Base-by-base conservation (phyloP, 2,888 invertebrate genomes). In the Ypsolopha scabrella region DNA sequence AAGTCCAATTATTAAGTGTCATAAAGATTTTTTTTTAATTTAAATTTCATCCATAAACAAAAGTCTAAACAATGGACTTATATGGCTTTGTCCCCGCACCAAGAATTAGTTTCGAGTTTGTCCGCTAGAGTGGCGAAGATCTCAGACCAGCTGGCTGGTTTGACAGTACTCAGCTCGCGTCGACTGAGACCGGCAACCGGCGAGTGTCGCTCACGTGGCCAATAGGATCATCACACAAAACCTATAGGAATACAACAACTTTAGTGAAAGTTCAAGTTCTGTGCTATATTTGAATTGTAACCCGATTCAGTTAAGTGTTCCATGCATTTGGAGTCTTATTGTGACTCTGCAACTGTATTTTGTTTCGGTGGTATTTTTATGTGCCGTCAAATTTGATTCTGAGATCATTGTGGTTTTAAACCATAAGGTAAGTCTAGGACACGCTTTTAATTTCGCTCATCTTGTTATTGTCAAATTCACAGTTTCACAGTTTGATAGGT, bases 71-170 rank as follows among this genome's bases (percentile, higher is more conserved):
- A 41, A 41, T 41, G 34, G 41, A 43, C 44, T 50, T 55, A 53
- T 48, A 39, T 49, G 44, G 51, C 41, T 51, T 44, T 43, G 43
- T n/a, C 35, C 6, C 38, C 24, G 41, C n/a, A 13, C 33, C 7
- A 39, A 59, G 64, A 57, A 64, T 78, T 80, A 82, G 80, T 82
- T 82, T 67, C 60, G 67, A 67, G 67, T 75, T 74, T 63, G 72
- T 60, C 80, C 83, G 78, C 80, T 66, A 83, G 83, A 80, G 82
- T 65, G 75, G 65, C 71, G 63, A 67, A 62, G 69, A 68, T 68
- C 71, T 66, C 68, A 59, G 58, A 72, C 80, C 81, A 81, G 80
- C 80, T 79, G 75, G 77, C 70, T 65, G 62, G 62, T 70, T 43
- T 80, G 80, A 80, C 80, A 77, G 76, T 75, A 54, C 50, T 68